Conservation (phyloP, 2,113 vertebrate species). For the Sinocyclocheilus rhinocerous region DNA sequence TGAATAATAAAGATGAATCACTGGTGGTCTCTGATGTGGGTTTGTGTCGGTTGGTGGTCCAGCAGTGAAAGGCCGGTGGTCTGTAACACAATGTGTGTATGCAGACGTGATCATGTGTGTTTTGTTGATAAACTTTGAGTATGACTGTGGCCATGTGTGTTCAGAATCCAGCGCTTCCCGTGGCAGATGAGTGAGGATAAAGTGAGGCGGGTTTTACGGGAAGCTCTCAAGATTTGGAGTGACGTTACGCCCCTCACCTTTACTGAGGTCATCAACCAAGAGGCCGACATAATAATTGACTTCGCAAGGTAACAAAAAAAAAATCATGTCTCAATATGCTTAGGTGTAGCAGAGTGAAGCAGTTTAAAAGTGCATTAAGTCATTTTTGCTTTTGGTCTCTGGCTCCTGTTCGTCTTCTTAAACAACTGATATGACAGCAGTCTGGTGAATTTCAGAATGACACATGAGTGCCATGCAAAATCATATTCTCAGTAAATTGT, state of each 20-base stretch:
- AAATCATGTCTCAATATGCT: neutral
- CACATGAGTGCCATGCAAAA: neutral
- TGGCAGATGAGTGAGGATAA: slow-evolving; percentile 80
- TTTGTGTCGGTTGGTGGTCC: slow-evolving; percentile 41
- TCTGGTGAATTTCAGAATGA: neutral
- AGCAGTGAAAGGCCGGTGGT: neutral
- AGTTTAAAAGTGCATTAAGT: neutral
- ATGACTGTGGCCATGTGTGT: neutral
- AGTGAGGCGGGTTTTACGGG: slow-evolving; percentile 78
- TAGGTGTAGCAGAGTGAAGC: neutral
- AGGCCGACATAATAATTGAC: slow-evolving; percentile 89
- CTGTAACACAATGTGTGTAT: neutral
- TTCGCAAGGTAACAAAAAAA: slow-evolving; percentile 69
- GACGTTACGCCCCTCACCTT: slow-evolving; percentile 90
- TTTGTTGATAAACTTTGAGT: slow-evolving; percentile 7
- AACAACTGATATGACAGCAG: neutral
- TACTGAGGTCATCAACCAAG: slow-evolving; percentile 81
- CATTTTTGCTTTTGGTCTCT: neutral
- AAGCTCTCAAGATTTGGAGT: slow-evolving; percentile 91
- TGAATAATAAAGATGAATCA: slow-evolving; percentile 50
- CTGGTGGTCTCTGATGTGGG: slow-evolving; percentile 59
- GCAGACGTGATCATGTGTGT: neutral
- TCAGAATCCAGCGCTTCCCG: slow-evolving; percentile 81
- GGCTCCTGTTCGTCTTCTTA: too few relatives aligned
- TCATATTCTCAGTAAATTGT: neutral